Conservation (phyloP, 2,888 invertebrate species). For the Hedychridium roseum region DNA sequence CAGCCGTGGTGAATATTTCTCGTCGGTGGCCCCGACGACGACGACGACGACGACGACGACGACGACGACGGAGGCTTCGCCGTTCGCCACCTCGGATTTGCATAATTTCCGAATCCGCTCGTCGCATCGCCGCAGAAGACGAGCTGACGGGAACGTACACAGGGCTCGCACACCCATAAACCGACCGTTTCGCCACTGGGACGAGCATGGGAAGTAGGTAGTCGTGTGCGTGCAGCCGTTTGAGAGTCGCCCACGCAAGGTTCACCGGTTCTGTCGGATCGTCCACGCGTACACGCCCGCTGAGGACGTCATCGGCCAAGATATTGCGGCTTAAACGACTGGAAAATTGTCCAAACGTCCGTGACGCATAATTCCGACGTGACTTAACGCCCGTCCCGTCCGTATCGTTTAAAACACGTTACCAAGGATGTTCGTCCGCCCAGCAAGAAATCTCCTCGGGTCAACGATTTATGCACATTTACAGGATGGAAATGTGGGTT, state of each 20-base stretch:
- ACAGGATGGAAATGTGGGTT: no score
- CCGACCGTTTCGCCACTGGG: slow-evolving; percentile 1
- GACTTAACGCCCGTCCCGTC: slow-evolving; percentile 31
- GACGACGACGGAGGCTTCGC: slow-evolving; percentile 4
- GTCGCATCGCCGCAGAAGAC: slow-evolving; percentile 36
- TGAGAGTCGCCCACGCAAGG: slow-evolving; percentile 16
- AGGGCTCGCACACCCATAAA: slow-evolving; percentile 8
- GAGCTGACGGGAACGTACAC: slow-evolving; percentile 17
- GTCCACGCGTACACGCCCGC: not conserved
- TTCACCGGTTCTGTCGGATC: slow-evolving; percentile 9
- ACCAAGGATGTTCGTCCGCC: no score
- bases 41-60: slow-evolving; percentile 6
- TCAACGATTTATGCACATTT: no score
- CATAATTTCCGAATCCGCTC: slow-evolving; percentile 57
- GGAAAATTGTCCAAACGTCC: slow-evolving; percentile 59
- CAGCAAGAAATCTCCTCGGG: no score
- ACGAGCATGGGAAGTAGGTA: slow-evolving; percentile 4
- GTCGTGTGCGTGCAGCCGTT: slow-evolving; percentile 18
- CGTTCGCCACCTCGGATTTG: slow-evolving; percentile 46
- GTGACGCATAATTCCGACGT: slow-evolving; percentile 47
- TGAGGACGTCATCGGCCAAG: slow-evolving; percentile 30
- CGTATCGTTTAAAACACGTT: not conserved
- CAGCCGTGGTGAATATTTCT: slow-evolving; percentile 32
- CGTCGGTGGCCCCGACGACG: slow-evolving; percentile 18
- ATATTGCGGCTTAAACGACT: slow-evolving; percentile 54